These are phyloP conservation scores for Austrofundulus limnaeus DNA, from an alignment of 2,113 vertebrate species.

Conservation along the genomic window DNA sequence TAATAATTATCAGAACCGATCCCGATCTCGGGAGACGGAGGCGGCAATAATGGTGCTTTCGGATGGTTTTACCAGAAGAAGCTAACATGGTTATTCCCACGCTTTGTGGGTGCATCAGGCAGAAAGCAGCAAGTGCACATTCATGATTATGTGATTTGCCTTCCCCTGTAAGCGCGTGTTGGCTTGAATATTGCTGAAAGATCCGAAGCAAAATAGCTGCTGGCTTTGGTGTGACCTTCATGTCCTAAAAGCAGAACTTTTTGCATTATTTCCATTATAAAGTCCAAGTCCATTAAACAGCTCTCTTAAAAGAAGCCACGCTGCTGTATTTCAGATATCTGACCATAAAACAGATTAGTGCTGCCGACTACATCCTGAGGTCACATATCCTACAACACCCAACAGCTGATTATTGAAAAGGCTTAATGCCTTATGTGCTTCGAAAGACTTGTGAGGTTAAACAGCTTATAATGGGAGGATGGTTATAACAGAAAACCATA, in stretches of 20 bases:
- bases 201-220: background rate
- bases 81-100: slow-evolving; percentile 46
- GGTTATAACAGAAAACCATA: background rate
- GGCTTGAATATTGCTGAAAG: slow-evolving; percentile 15
- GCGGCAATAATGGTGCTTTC: slow-evolving; percentile 21
- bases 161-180: slow-evolving; percentile 19
- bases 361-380: background rate
- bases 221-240: slow-evolving; percentile 13
- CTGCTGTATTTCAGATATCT: background rate
- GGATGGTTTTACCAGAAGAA: slow-evolving; percentile 45
- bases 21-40: slow-evolving; percentile 1
- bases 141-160: slow-evolving; percentile 29
- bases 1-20: slow-evolving; percentile 50
- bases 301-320: background rate
- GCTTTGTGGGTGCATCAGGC: slow-evolving; percentile 27
- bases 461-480: background rate
- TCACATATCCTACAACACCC: background rate
- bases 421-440: background rate
- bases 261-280: background rate
- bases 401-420: background rate
- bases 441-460: slow-evolving; percentile 18
- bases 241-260: slow-evolving; percentile 1
- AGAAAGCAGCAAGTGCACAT: slow-evolving; percentile 33
- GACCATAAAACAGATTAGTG: background rate
- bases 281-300: background rate